Evolutionary conservation across 2,797 vertebrate genomes (phyloP).

Genomic region (Fistularia tabacaria): DNA sequence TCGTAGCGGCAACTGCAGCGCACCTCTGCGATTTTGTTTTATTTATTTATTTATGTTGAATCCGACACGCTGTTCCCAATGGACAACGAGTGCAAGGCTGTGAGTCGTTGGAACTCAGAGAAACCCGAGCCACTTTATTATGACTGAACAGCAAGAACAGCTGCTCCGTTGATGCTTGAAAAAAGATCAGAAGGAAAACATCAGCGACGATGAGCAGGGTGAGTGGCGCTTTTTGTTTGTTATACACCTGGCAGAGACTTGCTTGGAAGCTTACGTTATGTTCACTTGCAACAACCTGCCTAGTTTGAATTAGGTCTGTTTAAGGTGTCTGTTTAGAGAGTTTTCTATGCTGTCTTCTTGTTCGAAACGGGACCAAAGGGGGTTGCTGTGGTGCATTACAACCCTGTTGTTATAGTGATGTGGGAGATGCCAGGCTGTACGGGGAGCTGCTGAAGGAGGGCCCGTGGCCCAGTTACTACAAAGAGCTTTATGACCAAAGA

Average conservation of each 20-base stretch:
- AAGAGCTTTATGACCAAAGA: constrained; percentile 57
- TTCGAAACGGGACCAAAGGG: constrained; percentile 39
- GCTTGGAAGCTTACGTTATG: neutral
- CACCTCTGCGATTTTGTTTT: constrained; percentile 7
- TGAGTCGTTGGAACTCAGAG: constrained; percentile 35
- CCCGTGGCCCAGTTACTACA: constrained; percentile 43
- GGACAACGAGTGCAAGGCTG: constrained; percentile 37
- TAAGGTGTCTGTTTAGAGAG: neutral
- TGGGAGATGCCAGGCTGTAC: constrained; percentile 67
- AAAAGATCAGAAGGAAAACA: constrained; percentile 41
- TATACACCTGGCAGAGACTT: neutral
- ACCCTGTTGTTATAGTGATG: constrained; percentile 78
- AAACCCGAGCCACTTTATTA: constrained; percentile 19
- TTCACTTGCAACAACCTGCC: too few species aligned
- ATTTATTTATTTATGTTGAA: constrained; percentile 21
- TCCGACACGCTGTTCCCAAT: constrained; percentile 5
- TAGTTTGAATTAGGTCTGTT: too few species aligned
- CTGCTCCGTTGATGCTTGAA: constrained; percentile 57
- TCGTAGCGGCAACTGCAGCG: too few species aligned
- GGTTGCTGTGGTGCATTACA: constrained; percentile 66
- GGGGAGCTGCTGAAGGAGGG: constrained; percentile 57
- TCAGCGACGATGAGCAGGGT: constrained; percentile 74
- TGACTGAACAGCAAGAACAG: constrained; percentile 52
- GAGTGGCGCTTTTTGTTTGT: constrained; percentile 23
- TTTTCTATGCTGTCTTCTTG: constrained; percentile 9